These are phyloP conservation scores for Himalopsyche kuldschensis DNA, from an alignment of 2,888 invertebrate genomes.

Conservation along the genomic window DNA sequence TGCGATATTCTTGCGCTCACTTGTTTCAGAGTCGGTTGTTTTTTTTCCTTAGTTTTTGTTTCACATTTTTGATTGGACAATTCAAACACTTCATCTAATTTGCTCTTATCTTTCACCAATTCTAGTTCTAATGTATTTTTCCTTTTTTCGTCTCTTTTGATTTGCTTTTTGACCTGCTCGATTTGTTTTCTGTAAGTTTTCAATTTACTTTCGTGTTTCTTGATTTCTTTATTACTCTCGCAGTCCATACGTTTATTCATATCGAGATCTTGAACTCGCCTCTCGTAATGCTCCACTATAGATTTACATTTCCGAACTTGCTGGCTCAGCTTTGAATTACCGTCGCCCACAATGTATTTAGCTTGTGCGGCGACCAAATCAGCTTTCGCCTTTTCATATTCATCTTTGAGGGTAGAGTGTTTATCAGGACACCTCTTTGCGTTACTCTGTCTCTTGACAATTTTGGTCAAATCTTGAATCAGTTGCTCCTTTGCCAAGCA, in stretches of 20 bases:
- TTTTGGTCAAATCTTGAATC: conserved; percentile 65
- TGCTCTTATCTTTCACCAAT: conserved; percentile 59
- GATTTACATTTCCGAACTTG: conserved; percentile 50
- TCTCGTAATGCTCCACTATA: conserved; percentile 49
- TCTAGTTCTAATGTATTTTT: conserved; percentile 70
- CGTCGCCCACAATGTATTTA: conserved; percentile 64
- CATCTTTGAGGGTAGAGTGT: conserved; percentile 61
- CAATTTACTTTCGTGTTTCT: conserved; percentile 72
- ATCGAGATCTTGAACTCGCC: conserved; percentile 50
- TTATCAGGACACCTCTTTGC: conserved; percentile 61
- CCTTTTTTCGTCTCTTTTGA: conserved; percentile 73
- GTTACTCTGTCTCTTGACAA: conserved; percentile 48
- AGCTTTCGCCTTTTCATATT: conserved; percentile 61
- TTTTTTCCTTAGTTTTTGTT: conserved; percentile 60
- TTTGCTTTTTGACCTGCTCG: conserved; percentile 72
- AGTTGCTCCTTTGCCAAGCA: conserved; percentile 69
- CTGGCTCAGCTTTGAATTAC: conserved; percentile 47
- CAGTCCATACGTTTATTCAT: conserved; percentile 59
- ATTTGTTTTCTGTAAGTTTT: conserved; percentile 75
- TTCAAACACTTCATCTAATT: conserved; percentile 56
- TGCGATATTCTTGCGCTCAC: conserved; percentile 70
- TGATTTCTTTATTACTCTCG: conserved; percentile 65
- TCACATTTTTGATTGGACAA: conserved; percentile 49
- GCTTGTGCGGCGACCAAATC: conserved; percentile 60
- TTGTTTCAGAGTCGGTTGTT: conserved; percentile 63